phyloP scores from a whole-genome alignment of 2,888 invertebrate species.

The Onchidella celtica region DNA sequence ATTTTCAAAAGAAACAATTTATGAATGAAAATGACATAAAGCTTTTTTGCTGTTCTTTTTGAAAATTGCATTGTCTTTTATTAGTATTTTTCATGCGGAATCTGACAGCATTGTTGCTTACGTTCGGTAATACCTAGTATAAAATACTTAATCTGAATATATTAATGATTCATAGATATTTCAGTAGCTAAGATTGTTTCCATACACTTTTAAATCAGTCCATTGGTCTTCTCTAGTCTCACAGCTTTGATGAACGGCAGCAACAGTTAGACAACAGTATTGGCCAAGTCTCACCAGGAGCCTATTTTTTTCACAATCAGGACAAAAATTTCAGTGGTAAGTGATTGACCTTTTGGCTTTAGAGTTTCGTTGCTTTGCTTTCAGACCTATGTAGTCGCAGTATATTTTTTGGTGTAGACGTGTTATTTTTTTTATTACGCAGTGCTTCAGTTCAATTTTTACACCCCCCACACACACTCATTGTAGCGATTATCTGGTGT shows the following conservation, averaged over 20 bases:
- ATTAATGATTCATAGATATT: too few species aligned
- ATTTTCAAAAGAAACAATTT: too few species aligned
- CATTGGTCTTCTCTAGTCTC: constrained; percentile 54
- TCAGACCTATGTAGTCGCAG: background rate
- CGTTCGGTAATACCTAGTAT: too few species aligned
- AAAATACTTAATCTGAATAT: too few species aligned
- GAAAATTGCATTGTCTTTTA: too few species aligned
- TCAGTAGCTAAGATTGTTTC: too few species aligned
- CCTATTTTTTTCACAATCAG: constrained; percentile 64
- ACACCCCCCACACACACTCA: background rate
- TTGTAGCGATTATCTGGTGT: too few species aligned
- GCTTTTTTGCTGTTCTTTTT: too few species aligned
- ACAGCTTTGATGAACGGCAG: constrained; percentile 58
- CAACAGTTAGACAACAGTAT: constrained; percentile 53
- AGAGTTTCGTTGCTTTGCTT: background rate
- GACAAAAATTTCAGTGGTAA: constrained; percentile 36
- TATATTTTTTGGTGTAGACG: background rate
- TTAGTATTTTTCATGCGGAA: too few species aligned
- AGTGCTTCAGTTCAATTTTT: background rate
- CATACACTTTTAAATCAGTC: too few species aligned
- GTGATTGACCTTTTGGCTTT: background rate
- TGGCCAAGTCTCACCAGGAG: constrained; percentile 62
- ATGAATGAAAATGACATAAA: too few species aligned
- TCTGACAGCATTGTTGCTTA: too few species aligned
- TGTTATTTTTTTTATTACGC: background rate